phyloP scores from a whole-genome alignment of 2,888 invertebrate species.

The Margaritifera margaritifera region DNA sequence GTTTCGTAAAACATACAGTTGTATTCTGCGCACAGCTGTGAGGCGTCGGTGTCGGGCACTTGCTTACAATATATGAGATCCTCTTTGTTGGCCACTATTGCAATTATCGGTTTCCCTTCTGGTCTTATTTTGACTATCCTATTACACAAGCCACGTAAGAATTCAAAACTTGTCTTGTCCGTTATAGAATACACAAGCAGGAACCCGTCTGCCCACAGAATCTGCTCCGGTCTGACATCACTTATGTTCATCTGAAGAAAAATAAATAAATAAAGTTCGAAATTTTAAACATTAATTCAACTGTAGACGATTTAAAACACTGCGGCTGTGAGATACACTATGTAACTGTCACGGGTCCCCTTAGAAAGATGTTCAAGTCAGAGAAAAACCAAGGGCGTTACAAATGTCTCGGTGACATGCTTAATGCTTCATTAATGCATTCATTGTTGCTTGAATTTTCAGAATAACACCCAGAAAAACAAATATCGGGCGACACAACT shows the following conservation, averaged over 20 bases:
- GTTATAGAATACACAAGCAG: conserved; percentile 62
- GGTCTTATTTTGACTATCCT: conserved; percentile 42
- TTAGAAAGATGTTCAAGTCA: too few relatives aligned
- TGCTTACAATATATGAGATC: conserved; percentile 60
- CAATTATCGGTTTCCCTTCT: conserved; percentile 47
- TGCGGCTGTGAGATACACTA: too few relatives aligned
- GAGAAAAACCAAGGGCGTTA: too few relatives aligned
- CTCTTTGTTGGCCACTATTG: conserved; percentile 59
- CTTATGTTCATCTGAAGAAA: conserved; percentile 13
- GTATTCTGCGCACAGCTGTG: conserved; percentile 47
- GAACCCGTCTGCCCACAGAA: conserved; percentile 64
- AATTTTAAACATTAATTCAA: too few relatives aligned
- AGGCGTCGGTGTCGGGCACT: conserved; percentile 50
- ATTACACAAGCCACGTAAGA: conserved; percentile 44
- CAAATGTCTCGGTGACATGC: too few relatives aligned
- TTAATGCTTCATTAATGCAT: too few relatives aligned
- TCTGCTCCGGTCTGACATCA: conserved; percentile 43
- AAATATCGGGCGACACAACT: too few relatives aligned
- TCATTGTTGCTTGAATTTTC: too few relatives aligned
- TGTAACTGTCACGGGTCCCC: too few relatives aligned
- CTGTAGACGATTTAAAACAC: too few relatives aligned
- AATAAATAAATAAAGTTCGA: not conserved
- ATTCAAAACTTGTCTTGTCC: conserved; percentile 50
- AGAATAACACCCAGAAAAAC: too few relatives aligned
- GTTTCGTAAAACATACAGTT: conserved; percentile 51